Evolutionary conservation across 2,113 vertebrate genomes (phyloP).

Genomic region (Mormoops blainvillei): DNA sequence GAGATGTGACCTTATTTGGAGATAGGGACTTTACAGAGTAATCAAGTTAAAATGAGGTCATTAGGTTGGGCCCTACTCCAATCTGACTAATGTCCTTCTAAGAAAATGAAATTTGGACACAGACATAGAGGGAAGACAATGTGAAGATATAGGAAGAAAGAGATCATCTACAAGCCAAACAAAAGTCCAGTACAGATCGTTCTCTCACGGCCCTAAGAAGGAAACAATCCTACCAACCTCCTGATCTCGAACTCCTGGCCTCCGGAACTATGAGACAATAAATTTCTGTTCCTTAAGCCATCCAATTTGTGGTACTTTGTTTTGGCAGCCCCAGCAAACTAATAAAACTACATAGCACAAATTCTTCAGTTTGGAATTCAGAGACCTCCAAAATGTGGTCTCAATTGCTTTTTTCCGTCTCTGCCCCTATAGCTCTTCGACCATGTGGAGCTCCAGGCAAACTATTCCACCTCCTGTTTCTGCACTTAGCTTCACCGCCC

Average conservation of each 20-base stretch:
- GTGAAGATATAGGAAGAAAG: background rate
- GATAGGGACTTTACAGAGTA: background rate
- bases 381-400: background rate
- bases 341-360: background rate
- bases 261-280: background rate
- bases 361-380: conserved; percentile 11
- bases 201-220: background rate
- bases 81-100: background rate
- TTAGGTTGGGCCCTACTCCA: background rate
- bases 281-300: background rate
- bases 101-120: background rate
- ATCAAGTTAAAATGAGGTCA: background rate
- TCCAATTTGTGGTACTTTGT: background rate
- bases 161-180: background rate
- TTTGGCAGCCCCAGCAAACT: background rate
- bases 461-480: background rate
- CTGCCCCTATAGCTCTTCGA: background rate
- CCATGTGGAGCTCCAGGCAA: background rate
- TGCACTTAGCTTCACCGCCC: background rate
- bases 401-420: background rate
- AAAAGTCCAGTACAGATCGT: background rate
- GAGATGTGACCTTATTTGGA: background rate
- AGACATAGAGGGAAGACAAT: background rate
- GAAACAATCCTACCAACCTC: background rate
- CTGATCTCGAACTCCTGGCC: background rate